phyloP scores from a whole-genome alignment of 1,140 invertebrate genomes.

The Drosophila chauvacae region DNA sequence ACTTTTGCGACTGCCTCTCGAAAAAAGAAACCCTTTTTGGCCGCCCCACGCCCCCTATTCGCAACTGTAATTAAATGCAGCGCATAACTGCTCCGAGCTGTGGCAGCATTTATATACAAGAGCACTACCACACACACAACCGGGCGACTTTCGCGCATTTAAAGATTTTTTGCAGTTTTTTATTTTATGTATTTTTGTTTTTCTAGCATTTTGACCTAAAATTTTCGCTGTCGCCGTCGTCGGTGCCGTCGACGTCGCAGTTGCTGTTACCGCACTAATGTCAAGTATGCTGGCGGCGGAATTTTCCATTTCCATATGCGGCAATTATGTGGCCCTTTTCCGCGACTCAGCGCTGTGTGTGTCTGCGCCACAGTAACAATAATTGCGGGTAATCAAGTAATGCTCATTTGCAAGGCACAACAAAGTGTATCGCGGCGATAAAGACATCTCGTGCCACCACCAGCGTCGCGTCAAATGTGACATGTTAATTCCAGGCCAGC shows the following conservation, averaged over 20 bases:
- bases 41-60: conserved; percentile 31
- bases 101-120: conserved; percentile 59
- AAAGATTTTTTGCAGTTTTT: conserved; percentile 52
- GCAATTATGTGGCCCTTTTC: conserved; percentile 64
- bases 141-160: conserved; percentile 43
- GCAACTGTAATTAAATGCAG: conserved; percentile 80
- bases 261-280: conserved; percentile 62
- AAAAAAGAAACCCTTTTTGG: conserved; percentile 8
- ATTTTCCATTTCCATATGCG: conserved; percentile 68
- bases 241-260: conserved; percentile 16
- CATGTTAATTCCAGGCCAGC: conserved; percentile 77
- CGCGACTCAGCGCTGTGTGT: conserved; percentile 10
- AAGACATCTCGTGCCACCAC: conserved; percentile 45
- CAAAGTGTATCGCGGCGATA: conserved; percentile 60
- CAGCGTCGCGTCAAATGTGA: conserved; percentile 65
- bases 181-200: conserved; percentile 16
- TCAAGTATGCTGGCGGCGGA: conserved; percentile 67
- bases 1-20: conserved; percentile 56
- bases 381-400: conserved; percentile 81
- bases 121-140: conserved; percentile 28
- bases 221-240: conserved; percentile 42
- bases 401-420: conserved; percentile 72
- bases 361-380: conserved; percentile 59
- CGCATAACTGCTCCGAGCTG: conserved; percentile 70
- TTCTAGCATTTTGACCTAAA: conserved; percentile 78